These are phyloP conservation scores for Hypercompe scribonia DNA, from an alignment of 2,888 invertebrate species.

Conservation along the genomic window DNA sequence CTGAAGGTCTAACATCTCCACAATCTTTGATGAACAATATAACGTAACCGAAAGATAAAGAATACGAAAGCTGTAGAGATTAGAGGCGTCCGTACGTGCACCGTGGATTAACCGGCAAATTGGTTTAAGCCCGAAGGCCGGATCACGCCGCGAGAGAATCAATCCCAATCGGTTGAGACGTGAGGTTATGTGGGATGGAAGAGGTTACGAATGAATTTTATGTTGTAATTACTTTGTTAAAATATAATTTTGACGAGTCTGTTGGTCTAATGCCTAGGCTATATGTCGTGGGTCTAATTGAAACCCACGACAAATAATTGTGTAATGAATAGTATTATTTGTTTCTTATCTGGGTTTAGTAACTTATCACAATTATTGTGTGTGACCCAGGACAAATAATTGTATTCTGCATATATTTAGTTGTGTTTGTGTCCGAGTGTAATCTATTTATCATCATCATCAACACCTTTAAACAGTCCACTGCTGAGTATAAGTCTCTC, in stretches of 20 bases:
- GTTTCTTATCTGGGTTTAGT: too few species aligned
- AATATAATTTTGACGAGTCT: background rate
- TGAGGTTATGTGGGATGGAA: slow-evolving; percentile 42
- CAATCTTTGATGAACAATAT: slow-evolving; percentile 26
- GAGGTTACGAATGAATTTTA: slow-evolving; percentile 22
- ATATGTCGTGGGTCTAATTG: too few species aligned
- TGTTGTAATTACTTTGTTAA: slow-evolving; percentile 2
- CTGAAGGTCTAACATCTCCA: background rate
- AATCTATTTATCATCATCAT: too few species aligned
- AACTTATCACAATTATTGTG: too few species aligned
- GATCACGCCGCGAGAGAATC: slow-evolving; percentile 70
- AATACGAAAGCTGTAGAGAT: slow-evolving; percentile 40
- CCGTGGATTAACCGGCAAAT: slow-evolving; percentile 79
- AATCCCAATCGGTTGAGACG: slow-evolving; percentile 69
- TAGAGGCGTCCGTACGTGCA: slow-evolving; percentile 70
- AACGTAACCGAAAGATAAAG: slow-evolving; percentile 52
- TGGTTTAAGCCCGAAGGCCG: slow-evolving; percentile 72
- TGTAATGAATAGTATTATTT: too few species aligned
- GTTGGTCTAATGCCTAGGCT: too few species aligned
- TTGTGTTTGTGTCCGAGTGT: too few species aligned
- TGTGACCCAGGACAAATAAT: too few species aligned
- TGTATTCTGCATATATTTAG: too few species aligned
- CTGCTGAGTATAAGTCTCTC: too few species aligned
- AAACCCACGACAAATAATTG: too few species aligned
- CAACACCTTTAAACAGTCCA: too few species aligned